Percentiles rank a stretch among this genome's conserved stretches.
Conservation (phyloP, 2,888 invertebrate species). For the Drosophila borborema region DNA sequence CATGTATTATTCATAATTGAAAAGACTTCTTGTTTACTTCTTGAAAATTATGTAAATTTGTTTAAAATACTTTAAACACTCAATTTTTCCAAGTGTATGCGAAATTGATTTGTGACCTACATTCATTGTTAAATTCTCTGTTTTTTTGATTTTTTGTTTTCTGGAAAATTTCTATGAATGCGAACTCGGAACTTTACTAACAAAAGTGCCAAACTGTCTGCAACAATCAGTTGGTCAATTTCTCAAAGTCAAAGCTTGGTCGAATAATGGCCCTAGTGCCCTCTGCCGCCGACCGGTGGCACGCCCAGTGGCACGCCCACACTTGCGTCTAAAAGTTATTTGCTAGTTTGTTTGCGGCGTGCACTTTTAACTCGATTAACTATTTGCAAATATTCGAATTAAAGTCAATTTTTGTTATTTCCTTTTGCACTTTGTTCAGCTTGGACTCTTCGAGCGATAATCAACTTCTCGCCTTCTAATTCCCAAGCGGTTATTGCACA, state of each 20-base stretch:
- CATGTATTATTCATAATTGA: not conserved
- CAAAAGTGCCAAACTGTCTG: slow-evolving; percentile 60
- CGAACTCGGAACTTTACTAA: slow-evolving; percentile 33
- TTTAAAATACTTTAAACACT: not conserved
- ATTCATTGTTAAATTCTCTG: slow-evolving; percentile 26
- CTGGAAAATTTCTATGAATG: slow-evolving; percentile 24
- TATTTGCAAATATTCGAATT: slow-evolving; percentile 45
- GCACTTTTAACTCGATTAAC: slow-evolving; percentile 38
- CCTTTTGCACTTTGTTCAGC: slow-evolving; percentile 1
- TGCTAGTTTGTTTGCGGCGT: slow-evolving; percentile 22
- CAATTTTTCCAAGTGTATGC: slow-evolving; percentile 5
- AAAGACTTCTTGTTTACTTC: not conserved
- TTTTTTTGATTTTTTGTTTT: slow-evolving; percentile 1
- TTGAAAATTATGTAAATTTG: not conserved
- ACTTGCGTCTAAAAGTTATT: slow-evolving; percentile 14
- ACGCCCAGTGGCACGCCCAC: slow-evolving; percentile 9
- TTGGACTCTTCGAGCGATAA: slow-evolving; percentile 17
- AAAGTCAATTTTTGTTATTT: slow-evolving; percentile 33
- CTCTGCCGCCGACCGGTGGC: not conserved
- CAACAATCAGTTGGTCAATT: slow-evolving; percentile 51
- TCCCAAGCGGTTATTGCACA: slow-evolving; percentile 43
- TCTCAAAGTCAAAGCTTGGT: slow-evolving; percentile 49
- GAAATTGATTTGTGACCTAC: slow-evolving; percentile 40
- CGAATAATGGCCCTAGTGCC: slow-evolving; percentile 42
- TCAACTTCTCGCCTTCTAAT: slow-evolving; percentile 42